Conservation (phyloP, 1,140 invertebrate genomes). For the Agrypnia vestita region DNA sequence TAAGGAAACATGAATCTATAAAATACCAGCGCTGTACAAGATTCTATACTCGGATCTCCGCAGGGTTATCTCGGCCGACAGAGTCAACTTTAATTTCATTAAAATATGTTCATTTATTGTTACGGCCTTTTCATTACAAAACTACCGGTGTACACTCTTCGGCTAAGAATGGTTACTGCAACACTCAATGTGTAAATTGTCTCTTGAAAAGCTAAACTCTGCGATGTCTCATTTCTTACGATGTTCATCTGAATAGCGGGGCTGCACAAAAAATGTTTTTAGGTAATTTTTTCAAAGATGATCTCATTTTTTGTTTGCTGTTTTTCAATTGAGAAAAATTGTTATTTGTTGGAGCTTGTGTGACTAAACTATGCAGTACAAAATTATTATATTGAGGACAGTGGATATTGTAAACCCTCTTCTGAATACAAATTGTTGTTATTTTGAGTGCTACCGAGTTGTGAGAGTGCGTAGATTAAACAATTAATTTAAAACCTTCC, state of each 20-base stretch:
- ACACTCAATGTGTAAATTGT: slow-evolving; percentile 13
- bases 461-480: slow-evolving; percentile 1
- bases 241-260: slow-evolving; percentile 2
- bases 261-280: background rate
- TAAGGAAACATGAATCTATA: background rate
- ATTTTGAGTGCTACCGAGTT: background rate
- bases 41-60: slow-evolving; percentile 35
- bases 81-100: background rate
- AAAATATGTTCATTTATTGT: background rate
- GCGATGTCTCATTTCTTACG: background rate
- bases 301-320: slow-evolving; percentile 14
- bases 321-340: background rate
- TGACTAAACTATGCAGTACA: background rate
- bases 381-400: background rate
- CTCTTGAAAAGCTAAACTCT: background rate
- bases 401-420: no score
- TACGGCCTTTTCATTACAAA: background rate
- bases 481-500: background rate
- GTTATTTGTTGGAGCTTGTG: background rate
- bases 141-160: background rate
- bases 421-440: background rate
- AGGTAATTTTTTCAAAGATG: slow-evolving; percentile 24
- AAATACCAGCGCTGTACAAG: slow-evolving; percentile 10
- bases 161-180: background rate
- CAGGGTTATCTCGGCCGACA: slow-evolving; percentile 18